phyloP scores from a whole-genome alignment of 2,113 vertebrate species.

The Plecturocebus donacophilus region DNA sequence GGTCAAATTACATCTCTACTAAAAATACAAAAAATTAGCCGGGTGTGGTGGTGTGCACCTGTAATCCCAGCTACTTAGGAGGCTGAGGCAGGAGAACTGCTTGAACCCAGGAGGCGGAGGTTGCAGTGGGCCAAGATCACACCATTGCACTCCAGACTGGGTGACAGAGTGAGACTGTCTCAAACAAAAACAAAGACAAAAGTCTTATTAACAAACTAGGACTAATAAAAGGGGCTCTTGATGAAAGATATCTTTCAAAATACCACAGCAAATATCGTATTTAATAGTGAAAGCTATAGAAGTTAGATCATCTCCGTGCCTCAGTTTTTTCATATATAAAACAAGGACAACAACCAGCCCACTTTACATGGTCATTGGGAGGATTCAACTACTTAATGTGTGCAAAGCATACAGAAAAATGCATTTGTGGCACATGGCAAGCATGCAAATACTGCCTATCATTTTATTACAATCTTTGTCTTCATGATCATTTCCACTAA shows the following conservation, averaged over 20 bases:
- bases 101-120: too few relatives aligned
- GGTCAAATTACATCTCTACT: too few relatives aligned
- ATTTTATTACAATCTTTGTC: not conserved
- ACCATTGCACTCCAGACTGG: too few relatives aligned
- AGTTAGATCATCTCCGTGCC: not conserved
- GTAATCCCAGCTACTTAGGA: too few relatives aligned
- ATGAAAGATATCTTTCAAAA: slow-evolving; percentile 13
- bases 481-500: not conserved
- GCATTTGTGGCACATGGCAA: not conserved
- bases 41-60: too few relatives aligned
- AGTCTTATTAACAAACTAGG: not conserved
- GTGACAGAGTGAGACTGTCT: too few relatives aligned
- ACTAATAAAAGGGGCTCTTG: not conserved
- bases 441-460: not conserved
- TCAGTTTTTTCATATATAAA: not conserved
- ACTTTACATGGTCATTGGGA: not conserved
- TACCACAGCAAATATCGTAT: not conserved
- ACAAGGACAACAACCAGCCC: not conserved
- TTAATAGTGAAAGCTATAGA: not conserved
- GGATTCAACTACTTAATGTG: not conserved
- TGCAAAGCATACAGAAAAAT: not conserved
- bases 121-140: too few relatives aligned
- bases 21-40: too few relatives aligned
- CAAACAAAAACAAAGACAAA: not conserved
- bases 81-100: too few relatives aligned